Conservation (phyloP, 2,797 vertebrate species). For the Margarornis squamiger region DNA sequence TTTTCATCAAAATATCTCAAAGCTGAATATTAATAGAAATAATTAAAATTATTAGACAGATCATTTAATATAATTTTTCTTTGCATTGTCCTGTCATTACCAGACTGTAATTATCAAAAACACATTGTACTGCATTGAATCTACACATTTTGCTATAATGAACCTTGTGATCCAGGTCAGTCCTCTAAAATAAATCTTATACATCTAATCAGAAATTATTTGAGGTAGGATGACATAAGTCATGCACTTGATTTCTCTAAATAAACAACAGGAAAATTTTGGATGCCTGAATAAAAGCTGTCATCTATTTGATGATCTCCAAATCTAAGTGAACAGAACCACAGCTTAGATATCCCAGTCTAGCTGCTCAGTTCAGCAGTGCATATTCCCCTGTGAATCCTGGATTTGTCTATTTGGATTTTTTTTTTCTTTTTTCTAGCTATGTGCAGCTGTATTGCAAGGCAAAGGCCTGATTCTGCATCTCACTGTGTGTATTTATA, state of each 20-base stretch:
- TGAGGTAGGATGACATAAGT: neutral
- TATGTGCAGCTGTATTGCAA: neutral
- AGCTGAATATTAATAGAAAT: neutral
- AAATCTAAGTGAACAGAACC: neutral
- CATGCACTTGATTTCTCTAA: neutral
- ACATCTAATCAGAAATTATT: neutral
- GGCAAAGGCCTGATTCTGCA: neutral
- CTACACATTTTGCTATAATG: neutral
- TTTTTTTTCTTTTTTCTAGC: neutral
- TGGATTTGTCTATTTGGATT: neutral
- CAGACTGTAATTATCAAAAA: neutral
- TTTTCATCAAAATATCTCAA: neutral
- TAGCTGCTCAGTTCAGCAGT: neutral
- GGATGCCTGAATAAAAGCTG: neutral
- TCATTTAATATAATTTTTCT: accelerated
- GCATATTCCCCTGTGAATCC: neutral
- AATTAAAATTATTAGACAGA: neutral
- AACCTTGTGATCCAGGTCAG: neutral
- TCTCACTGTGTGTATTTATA: neutral
- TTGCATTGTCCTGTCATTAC: neutral
- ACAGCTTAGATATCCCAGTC: accelerated
- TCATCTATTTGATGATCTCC: neutral
- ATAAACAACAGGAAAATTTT: neutral
- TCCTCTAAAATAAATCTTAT: neutral
- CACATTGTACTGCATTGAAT: neutral